Evolutionary conservation across 1,140 invertebrate genomes (phyloP).

Genomic region (Saxidomus purpurata): DNA sequence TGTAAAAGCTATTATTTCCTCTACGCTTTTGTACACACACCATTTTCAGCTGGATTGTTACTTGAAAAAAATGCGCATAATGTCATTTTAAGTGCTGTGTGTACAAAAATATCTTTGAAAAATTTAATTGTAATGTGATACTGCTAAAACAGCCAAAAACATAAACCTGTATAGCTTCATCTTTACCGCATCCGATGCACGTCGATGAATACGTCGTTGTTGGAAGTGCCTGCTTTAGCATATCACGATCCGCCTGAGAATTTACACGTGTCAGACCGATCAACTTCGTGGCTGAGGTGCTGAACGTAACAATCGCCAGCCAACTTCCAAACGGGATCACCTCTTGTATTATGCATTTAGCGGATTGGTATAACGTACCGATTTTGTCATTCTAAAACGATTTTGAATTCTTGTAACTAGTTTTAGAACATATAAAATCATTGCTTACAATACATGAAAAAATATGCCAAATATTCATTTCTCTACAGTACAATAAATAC

Average conservation of each 20-base stretch:
- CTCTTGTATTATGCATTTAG: background rate
- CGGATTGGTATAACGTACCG: background rate
- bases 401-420: too few species aligned
- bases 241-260: background rate
- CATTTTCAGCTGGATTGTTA: too few species aligned
- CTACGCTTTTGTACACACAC: too few species aligned
- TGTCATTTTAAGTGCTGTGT: too few species aligned
- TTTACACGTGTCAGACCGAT: background rate
- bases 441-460: too few species aligned
- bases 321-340: background rate
- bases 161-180: background rate
- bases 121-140: too few species aligned
- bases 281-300: background rate
- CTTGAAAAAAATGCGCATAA: too few species aligned
- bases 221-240: background rate
- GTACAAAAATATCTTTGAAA: too few species aligned
- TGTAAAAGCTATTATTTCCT: too few species aligned
- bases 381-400: background rate
- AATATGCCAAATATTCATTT: too few species aligned
- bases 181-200: background rate
- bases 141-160: background rate
- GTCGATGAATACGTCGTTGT: background rate
- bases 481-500: background rate
- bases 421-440: too few species aligned
- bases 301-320: background rate